These are phyloP conservation scores for Macroteleia sp. DNA, from an alignment of 2,888 invertebrate species.

Conservation along the genomic window DNA sequence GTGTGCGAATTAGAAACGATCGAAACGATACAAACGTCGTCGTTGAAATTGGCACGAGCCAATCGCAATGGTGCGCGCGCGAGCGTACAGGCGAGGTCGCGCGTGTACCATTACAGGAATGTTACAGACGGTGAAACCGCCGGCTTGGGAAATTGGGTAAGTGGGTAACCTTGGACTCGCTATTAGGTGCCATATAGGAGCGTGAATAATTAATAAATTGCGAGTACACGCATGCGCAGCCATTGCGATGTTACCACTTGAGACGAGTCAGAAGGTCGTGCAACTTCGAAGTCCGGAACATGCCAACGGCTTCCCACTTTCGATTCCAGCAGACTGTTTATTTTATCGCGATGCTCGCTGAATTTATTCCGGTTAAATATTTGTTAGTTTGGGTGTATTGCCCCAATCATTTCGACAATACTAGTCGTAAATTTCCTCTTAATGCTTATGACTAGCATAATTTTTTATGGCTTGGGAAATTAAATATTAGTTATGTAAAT, in stretches of 20 bases:
- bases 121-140: conserved; percentile 46
- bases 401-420: too few relatives aligned
- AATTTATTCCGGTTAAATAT: neutral
- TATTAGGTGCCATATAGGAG: conserved; percentile 45
- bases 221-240: conserved; percentile 7
- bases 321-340: conserved; percentile 7
- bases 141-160: conserved; percentile 66
- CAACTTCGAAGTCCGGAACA: conserved; percentile 12
- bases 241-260: conserved; percentile 5
- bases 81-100: conserved; percentile 40
- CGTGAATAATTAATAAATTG: conserved; percentile 44
- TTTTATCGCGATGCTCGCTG: neutral
- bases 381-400: too few relatives aligned
- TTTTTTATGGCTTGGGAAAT: too few relatives aligned
- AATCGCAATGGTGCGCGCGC: conserved; percentile 47
- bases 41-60: conserved; percentile 52
- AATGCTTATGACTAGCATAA: too few relatives aligned
- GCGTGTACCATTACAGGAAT: conserved; percentile 21
- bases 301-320: conserved; percentile 36
- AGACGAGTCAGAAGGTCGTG: conserved; percentile 32
- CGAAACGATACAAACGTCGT: conserved; percentile 27
- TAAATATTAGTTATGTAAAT: too few relatives aligned
- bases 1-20: conserved; percentile 48
- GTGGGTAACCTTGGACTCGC: conserved; percentile 65
- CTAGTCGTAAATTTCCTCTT: too few relatives aligned